Conservation (phyloP, 2,113 vertebrate genomes). For the Oreochromis niloticus region DNA sequence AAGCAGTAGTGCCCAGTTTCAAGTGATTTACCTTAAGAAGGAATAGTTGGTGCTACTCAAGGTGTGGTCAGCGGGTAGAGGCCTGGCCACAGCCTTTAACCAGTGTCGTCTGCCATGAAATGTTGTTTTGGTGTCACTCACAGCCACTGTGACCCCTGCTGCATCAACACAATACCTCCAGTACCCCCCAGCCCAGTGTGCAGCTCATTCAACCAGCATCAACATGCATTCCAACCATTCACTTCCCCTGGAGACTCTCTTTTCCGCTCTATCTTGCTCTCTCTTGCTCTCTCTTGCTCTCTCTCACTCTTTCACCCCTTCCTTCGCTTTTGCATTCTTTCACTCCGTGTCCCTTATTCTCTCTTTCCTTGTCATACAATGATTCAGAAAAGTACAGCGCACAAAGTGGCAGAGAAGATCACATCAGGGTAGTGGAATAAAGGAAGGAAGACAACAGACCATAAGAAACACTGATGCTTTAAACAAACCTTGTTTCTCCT, state of each 20-base stretch:
- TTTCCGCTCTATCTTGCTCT: constrained; percentile 8
- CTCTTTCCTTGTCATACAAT: constrained; percentile 19
- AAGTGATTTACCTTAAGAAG: constrained; percentile 10
- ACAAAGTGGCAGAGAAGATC: constrained; percentile 7
- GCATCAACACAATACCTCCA: constrained; percentile 65
- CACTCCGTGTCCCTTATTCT: neutral
- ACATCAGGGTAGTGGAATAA: neutral
- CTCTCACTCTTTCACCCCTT: constrained; percentile 32
- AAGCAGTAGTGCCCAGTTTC: neutral
- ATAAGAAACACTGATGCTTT: neutral
- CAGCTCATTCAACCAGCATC: constrained; percentile 65
- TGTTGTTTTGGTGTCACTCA: constrained; percentile 72
- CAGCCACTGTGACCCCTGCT: constrained; percentile 68
- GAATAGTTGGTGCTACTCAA: constrained; percentile 26
- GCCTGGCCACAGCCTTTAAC: constrained; percentile 45
- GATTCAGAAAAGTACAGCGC: constrained; percentile 12
- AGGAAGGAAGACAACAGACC: neutral
- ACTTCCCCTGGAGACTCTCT: constrained; percentile 66
- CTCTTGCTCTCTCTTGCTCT: constrained; percentile 11
- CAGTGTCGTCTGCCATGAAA: constrained; percentile 64
- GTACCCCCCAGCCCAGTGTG: constrained; percentile 57
- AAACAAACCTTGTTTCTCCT: neutral
- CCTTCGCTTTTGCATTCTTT: constrained; percentile 33
- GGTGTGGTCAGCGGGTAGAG: constrained; percentile 38
- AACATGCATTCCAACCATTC: constrained; percentile 67